These are phyloP conservation scores for Clivina fossor DNA, from an alignment of 2,888 invertebrate genomes.

Conservation along the genomic window DNA sequence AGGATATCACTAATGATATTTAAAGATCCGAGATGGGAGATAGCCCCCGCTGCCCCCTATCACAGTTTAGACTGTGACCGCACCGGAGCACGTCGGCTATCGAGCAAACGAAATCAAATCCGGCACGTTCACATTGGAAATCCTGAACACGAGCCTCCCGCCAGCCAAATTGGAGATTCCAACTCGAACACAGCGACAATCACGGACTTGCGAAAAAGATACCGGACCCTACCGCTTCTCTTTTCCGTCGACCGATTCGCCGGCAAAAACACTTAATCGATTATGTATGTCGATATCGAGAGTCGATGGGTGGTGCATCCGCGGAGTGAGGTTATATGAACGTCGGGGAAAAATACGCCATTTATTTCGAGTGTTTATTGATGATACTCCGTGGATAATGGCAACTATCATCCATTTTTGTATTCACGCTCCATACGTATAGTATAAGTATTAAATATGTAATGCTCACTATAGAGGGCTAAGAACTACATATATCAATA, in stretches of 20 bases:
- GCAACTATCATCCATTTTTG: too few relatives aligned
- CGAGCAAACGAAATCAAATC: conserved; percentile 5
- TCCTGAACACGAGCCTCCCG: background rate
- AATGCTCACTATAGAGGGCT: too few relatives aligned
- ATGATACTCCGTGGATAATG: too few relatives aligned
- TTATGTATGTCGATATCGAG: conserved; percentile 16
- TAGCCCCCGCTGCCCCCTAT: conserved; percentile 34
- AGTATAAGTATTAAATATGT: too few relatives aligned
- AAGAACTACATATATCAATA: too few relatives aligned
- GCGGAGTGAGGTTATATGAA: too few relatives aligned
- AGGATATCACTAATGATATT: conserved; percentile 49
- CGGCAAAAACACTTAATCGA: conserved; percentile 26
- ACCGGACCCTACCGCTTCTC: conserved; percentile 18
- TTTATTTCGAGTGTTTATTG: conserved; percentile 23
- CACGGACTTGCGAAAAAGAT: conserved; percentile 25
- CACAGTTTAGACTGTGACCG: conserved; percentile 16
- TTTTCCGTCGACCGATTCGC: too few relatives aligned
- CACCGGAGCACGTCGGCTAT: background rate
- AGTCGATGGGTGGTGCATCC: too few relatives aligned
- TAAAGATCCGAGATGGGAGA: conserved; percentile 48
- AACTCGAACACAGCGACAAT: conserved; percentile 11
- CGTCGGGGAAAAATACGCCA: conserved; percentile 18
- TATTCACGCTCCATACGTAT: too few relatives aligned
- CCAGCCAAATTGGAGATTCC: background rate
- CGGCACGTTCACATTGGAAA: conserved; percentile 8